Conservation (phyloP, 2,888 invertebrate species). For the Drosophila aldrichi region DNA sequence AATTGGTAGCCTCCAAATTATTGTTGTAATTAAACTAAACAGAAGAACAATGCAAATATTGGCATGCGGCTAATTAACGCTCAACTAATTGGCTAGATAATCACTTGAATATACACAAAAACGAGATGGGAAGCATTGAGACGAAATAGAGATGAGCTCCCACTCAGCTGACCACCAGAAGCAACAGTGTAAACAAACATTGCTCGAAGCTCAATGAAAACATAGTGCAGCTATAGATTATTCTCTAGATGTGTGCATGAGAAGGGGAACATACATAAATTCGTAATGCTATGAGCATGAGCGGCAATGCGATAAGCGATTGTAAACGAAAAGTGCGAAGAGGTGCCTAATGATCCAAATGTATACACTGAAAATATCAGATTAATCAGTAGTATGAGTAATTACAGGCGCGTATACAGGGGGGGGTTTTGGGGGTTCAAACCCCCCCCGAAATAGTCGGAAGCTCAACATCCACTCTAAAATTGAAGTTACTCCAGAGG, state of each 20-base stretch:
- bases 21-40: conserved; percentile 55
- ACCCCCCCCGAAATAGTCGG: too few species aligned
- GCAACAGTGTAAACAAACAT: conserved; percentile 27
- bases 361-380: not conserved
- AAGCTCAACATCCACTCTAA: too few species aligned
- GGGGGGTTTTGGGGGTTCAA: too few species aligned
- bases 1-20: conserved; percentile 54
- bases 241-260: not conserved
- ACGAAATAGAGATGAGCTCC: conserved; percentile 14
- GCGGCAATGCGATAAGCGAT: not conserved
- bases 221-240: conserved; percentile 8
- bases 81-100: conserved; percentile 71
- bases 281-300: not conserved
- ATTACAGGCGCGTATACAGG: too few species aligned
- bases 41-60: conserved; percentile 66
- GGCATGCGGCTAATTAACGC: conserved; percentile 64
- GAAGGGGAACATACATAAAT: not conserved
- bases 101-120: conserved; percentile 47
- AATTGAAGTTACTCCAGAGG: too few species aligned
- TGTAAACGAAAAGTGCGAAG: not conserved
- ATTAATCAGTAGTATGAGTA: not conserved
- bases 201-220: conserved; percentile 5
- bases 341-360: not conserved
- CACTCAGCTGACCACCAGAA: conserved; percentile 34
- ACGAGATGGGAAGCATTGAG: conserved; percentile 3